Evolutionary conservation across 2,797 vertebrate species (phyloP).

Genomic region (Sebastes minor): DNA sequence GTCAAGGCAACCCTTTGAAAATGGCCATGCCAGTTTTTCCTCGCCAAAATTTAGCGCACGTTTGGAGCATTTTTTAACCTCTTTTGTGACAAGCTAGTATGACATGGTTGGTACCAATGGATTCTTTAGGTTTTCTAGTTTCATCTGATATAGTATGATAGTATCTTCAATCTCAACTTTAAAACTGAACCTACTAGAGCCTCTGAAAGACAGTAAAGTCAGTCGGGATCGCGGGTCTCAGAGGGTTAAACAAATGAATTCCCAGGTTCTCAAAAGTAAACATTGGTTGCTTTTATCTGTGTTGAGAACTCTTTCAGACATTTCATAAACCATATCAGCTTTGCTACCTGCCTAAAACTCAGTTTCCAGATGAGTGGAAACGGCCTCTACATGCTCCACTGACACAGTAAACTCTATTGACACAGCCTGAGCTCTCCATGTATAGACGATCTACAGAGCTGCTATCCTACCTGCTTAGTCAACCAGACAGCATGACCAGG

Average conservation of each 20-base stretch:
- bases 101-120: no score
- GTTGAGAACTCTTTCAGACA: background rate
- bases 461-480: constrained; percentile 39
- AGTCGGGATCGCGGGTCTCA: no score
- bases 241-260: no score
- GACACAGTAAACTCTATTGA: constrained; percentile 34
- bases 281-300: background rate
- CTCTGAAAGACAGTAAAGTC: no score
- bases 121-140: no score
- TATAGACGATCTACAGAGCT: constrained; percentile 5
- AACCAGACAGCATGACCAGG: constrained; percentile 26
- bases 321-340: background rate
- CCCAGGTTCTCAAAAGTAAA: background rate
- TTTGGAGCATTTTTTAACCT: no score
- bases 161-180: no score
- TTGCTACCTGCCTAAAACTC: background rate
- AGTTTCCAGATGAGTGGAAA: constrained; percentile 3
- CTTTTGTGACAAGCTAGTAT: no score
- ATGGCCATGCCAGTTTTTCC: no score
- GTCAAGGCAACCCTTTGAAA: fast-evolving
- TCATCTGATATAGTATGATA: no score
- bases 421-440: constrained; percentile 1
- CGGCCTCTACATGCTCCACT: background rate
- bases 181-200: no score
- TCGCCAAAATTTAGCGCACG: no score